These are phyloP conservation scores for Aphis gossypii DNA, from an alignment of 1,140 invertebrate species.

Conservation along the genomic window DNA sequence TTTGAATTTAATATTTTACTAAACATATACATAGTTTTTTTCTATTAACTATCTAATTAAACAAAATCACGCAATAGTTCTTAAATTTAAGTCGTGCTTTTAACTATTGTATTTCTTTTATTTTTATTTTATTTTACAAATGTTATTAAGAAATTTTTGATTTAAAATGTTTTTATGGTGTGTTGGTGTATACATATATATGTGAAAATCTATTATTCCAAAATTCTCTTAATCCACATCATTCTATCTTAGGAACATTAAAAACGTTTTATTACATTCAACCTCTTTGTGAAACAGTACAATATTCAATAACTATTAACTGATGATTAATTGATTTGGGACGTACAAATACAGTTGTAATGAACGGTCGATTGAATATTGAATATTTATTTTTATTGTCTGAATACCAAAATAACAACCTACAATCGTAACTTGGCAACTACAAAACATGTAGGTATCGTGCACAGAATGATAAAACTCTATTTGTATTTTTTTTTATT, in stretches of 20 bases:
- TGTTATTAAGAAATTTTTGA: too few relatives aligned
- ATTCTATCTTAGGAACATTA: background rate
- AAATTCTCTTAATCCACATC: background rate
- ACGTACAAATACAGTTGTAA: background rate
- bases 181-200: background rate
- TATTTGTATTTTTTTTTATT: background rate
- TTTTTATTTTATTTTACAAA: too few relatives aligned
- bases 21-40: background rate
- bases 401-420: conserved; percentile 45
- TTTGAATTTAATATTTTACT: background rate
- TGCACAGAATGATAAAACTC: conserved; percentile 2
- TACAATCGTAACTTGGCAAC: conserved; percentile 55
- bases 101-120: too few relatives aligned
- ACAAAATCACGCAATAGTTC: background rate
- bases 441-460: background rate
- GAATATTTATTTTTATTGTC: conserved; percentile 49
- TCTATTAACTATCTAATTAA: background rate
- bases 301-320: conserved; percentile 33
- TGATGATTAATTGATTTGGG: conserved; percentile 31
- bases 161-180: background rate
- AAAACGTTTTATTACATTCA: background rate
- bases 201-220: background rate
- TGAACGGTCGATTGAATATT: conserved; percentile 25
- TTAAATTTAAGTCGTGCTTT: background rate
- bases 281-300: background rate